phyloP scores from a whole-genome alignment of 2,113 vertebrate genomes.

The Phalacrocorax pelagicus region DNA sequence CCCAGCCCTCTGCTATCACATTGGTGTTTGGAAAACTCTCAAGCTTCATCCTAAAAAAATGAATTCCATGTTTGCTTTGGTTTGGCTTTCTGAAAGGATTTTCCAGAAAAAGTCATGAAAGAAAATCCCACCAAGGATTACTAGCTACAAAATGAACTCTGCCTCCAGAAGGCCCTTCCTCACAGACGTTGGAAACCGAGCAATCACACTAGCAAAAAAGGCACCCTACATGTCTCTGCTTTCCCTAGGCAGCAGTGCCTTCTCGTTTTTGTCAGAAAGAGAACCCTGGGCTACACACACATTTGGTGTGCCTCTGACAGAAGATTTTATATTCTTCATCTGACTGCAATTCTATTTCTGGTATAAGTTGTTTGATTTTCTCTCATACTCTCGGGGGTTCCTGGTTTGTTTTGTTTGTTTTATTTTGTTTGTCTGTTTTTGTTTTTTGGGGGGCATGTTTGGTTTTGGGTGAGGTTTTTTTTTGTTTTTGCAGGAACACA shows the following conservation, averaged over 20 bases:
- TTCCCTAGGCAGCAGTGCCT: background rate
- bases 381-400: background rate
- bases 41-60: background rate
- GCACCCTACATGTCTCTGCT: fast-evolving
- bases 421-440: background rate
- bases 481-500: background rate
- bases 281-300: background rate
- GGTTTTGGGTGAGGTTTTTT: background rate
- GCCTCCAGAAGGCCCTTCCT: background rate
- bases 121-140: background rate
- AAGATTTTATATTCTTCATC: background rate
- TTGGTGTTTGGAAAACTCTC: background rate
- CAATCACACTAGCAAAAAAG: background rate
- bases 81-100: background rate
- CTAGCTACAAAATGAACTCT: background rate
- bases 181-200: background rate
- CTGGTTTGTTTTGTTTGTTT: background rate
- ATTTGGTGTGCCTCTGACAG: background rate
- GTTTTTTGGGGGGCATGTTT: background rate
- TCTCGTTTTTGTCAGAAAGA: background rate
- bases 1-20: background rate
- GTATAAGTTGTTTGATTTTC: background rate
- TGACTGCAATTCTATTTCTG: background rate
- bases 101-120: background rate
- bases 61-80: background rate